phyloP scores from a whole-genome alignment of 2,797 vertebrate genomes.

The Neosilurus hyrtlii region DNA sequence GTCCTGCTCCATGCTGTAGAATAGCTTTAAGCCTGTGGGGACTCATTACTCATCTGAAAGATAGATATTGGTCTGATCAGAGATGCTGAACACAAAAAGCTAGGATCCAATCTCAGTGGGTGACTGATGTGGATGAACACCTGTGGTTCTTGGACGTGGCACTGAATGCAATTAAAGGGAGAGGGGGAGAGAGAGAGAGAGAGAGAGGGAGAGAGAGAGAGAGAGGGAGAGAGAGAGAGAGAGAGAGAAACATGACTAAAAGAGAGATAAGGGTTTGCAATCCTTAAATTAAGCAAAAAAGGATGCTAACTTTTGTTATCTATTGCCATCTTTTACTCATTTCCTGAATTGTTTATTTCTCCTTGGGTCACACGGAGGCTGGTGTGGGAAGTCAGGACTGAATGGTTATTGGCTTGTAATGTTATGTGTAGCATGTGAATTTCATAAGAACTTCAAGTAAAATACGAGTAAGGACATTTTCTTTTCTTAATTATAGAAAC shows the following conservation, averaged over 20 bases:
- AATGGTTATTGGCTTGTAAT: background rate
- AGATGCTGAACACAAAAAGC: slow-evolving; percentile 63
- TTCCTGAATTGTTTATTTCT: too few species aligned
- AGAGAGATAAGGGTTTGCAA: background rate
- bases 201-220: background rate
- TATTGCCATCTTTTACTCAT: background rate
- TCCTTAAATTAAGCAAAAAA: background rate
- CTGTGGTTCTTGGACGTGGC: slow-evolving; percentile 49
- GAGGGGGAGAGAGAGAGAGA: background rate
- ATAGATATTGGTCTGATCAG: slow-evolving; percentile 64
- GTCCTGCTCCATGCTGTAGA: slow-evolving; percentile 40
- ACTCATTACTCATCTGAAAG: slow-evolving; percentile 63
- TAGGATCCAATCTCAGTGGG: slow-evolving; percentile 57
- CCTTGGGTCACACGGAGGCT: too few species aligned
- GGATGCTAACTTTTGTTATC: background rate
- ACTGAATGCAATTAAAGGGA: slow-evolving; percentile 59
- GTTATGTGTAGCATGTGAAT: background rate
- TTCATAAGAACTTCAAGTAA: background rate
- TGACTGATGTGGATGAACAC: slow-evolving; percentile 60
- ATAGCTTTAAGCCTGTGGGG: slow-evolving; percentile 47
- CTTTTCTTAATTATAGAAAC: background rate
- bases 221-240: background rate
- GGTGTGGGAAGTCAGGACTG: background rate
- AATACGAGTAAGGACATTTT: background rate
- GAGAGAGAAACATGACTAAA: slow-evolving; percentile 2